phyloP scores from a whole-genome alignment of 2,113 vertebrate species.

The Clarias magur region DNA sequence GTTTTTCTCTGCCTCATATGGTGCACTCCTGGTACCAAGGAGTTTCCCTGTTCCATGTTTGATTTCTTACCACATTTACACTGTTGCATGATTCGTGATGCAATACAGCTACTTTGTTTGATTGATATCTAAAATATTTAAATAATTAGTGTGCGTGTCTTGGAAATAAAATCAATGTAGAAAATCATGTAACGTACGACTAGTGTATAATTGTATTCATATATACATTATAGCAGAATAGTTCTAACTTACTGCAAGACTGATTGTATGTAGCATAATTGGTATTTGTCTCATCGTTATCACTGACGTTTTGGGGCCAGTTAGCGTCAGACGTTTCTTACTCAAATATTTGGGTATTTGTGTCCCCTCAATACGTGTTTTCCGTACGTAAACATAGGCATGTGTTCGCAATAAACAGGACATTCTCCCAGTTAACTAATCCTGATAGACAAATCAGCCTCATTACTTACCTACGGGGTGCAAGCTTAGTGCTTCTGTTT shows the following conservation, averaged over 20 bases:
- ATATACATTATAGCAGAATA: background rate
- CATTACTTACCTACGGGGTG: conserved; percentile 46
- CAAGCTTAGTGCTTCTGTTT: conserved; percentile 50
- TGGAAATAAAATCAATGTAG: background rate
- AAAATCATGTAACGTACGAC: background rate
- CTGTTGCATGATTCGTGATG: background rate
- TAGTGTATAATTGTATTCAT: background rate
- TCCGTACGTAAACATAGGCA: conserved; percentile 26
- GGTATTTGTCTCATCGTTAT: background rate
- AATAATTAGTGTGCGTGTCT: background rate
- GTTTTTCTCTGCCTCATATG: background rate
- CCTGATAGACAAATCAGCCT: conserved; percentile 46
- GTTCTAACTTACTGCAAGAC: background rate
- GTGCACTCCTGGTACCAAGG: background rate
- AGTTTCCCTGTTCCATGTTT: background rate
- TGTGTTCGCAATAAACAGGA: conserved; percentile 41
- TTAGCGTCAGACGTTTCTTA: background rate
- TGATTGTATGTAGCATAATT: background rate
- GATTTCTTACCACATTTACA: background rate
- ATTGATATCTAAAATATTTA: background rate
- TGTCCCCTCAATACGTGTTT: background rate
- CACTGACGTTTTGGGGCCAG: background rate
- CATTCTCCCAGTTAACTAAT: conserved; percentile 47
- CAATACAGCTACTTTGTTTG: background rate
- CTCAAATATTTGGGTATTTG: conserved; percentile 25